A percentile compares a stretch with the other conserved stretches of the same genome.
phyloP scores from a whole-genome alignment of 2,888 invertebrate species.

The Shargacucullia verbasci region DNA sequence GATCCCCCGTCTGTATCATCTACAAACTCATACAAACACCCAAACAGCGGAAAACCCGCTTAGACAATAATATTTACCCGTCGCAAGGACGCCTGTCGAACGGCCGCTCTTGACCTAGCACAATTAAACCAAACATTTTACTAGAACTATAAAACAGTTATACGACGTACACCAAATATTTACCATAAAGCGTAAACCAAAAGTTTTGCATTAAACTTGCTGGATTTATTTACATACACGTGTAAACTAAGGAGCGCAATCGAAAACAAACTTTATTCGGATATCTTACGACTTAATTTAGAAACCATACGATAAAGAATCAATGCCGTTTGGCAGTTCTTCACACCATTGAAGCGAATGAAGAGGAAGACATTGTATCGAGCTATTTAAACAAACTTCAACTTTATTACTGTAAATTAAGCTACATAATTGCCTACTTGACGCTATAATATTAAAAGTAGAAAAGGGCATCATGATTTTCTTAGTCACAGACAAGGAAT shows the following conservation, averaged over 20 bases:
- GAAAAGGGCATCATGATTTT: no score
- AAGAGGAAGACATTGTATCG: slow-evolving; percentile 65
- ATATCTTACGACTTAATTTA: slow-evolving; percentile 52
- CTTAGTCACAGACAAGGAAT: no score
- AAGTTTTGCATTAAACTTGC: slow-evolving; percentile 88
- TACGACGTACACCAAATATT: slow-evolving; percentile 88
- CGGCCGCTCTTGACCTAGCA: slow-evolving; percentile 88
- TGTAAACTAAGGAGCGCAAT: slow-evolving; percentile 67
- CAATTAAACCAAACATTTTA: slow-evolving; percentile 89
- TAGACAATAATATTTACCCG: slow-evolving; percentile 89
- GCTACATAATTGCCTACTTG: slow-evolving; percentile 7
- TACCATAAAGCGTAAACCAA: slow-evolving; percentile 89
- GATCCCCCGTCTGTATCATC: slow-evolving; percentile 72
- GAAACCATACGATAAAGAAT: slow-evolving; percentile 36
- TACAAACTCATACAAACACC: slow-evolving; percentile 79
- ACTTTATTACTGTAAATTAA: slow-evolving; percentile 32
- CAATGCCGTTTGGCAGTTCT: slow-evolving; percentile 64
- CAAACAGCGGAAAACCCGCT: slow-evolving; percentile 86
- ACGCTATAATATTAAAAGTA: no score
- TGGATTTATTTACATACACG: slow-evolving; percentile 83
- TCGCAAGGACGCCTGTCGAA: slow-evolving; percentile 88
- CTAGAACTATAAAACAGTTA: slow-evolving; percentile 88
- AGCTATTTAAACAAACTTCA: slow-evolving; percentile 53
- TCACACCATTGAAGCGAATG: slow-evolving; percentile 64
- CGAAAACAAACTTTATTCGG: slow-evolving; percentile 65